Evolutionary conservation across 2,888 invertebrate species (phyloP).

Genomic region (Carterocephalus palaemon): DNA sequence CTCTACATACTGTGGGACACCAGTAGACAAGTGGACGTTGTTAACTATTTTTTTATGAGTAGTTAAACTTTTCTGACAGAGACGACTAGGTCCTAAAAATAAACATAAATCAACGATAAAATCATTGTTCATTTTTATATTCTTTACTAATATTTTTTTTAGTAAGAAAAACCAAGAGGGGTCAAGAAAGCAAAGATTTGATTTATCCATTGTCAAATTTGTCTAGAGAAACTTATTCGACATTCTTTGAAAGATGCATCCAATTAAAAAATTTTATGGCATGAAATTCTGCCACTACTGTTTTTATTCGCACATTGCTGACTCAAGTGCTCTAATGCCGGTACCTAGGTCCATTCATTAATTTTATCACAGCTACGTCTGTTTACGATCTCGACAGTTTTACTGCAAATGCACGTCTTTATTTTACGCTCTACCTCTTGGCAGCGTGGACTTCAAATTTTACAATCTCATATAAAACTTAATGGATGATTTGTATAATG

Average conservation of each 20-base stretch:
- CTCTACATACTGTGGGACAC: too few species aligned
- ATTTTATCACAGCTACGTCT: conserved; percentile 50
- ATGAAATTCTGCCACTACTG: conserved; percentile 38
- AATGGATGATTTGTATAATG: conserved; percentile 15
- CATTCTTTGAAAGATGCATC: conserved; percentile 32
- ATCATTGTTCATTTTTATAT: too few species aligned
- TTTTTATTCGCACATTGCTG: conserved; percentile 47
- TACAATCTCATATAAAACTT: conserved; percentile 48
- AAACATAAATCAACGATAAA: too few species aligned
- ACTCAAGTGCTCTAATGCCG: conserved; percentile 39
- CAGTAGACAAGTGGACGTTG: too few species aligned
- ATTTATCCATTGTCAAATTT: conserved; percentile 1
- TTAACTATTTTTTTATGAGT: too few species aligned
- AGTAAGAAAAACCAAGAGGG: conserved; percentile 36
- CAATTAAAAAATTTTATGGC: conserved; percentile 54
- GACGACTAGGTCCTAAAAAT: too few species aligned
- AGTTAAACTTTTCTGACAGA: too few species aligned
- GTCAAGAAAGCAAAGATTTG: conserved; percentile 1
- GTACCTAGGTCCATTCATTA: conserved; percentile 42
- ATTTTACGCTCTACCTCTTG: conserved; percentile 53
- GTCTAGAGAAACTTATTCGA: conserved; percentile 6
- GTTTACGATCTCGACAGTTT: conserved; percentile 62
- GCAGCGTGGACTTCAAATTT: conserved; percentile 50
- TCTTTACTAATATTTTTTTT: too few species aligned
- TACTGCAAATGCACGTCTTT: conserved; percentile 54